Evolutionary conservation across 2,888 invertebrate genomes (phyloP).

Genomic region (Clivina fossor): DNA sequence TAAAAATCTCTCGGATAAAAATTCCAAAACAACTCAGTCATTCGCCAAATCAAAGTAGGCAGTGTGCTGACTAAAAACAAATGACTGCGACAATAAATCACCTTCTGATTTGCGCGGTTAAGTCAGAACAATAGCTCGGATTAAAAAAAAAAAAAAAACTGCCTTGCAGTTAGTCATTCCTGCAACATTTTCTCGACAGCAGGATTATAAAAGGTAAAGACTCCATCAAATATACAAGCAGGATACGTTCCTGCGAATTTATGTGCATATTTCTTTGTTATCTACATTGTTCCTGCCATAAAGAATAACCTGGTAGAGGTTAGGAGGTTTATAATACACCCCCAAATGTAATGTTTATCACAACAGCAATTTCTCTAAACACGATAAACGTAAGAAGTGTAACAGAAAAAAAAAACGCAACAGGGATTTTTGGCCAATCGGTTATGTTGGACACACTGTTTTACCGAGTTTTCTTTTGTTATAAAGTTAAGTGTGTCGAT

Average conservation of each 20-base stretch:
- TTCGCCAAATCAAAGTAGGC: too few relatives aligned
- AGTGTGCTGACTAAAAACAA: too few relatives aligned
- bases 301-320: constrained; percentile 20
- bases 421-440: constrained; percentile 13
- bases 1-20: too few relatives aligned
- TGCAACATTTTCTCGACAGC: background rate
- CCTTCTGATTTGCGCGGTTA: too few relatives aligned
- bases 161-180: constrained; percentile 12
- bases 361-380: constrained; percentile 28
- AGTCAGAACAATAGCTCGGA: too few relatives aligned
- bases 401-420: constrained; percentile 21
- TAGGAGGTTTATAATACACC: constrained; percentile 23
- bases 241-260: constrained; percentile 27
- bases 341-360: constrained; percentile 23
- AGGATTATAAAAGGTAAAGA: constrained; percentile 22
- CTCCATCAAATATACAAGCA: constrained; percentile 22
- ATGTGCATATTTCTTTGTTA: constrained; percentile 33
- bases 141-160: too few relatives aligned
- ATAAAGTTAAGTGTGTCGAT: too few relatives aligned
- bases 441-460: too few relatives aligned
- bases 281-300: constrained; percentile 22
- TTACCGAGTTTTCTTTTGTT: too few relatives aligned
- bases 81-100: too few relatives aligned
- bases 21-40: too few relatives aligned
- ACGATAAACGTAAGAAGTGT: constrained; percentile 23